These are phyloP conservation scores for Ciconia stormi DNA, from an alignment of 2,113 vertebrate species.

Conservation along the genomic window DNA sequence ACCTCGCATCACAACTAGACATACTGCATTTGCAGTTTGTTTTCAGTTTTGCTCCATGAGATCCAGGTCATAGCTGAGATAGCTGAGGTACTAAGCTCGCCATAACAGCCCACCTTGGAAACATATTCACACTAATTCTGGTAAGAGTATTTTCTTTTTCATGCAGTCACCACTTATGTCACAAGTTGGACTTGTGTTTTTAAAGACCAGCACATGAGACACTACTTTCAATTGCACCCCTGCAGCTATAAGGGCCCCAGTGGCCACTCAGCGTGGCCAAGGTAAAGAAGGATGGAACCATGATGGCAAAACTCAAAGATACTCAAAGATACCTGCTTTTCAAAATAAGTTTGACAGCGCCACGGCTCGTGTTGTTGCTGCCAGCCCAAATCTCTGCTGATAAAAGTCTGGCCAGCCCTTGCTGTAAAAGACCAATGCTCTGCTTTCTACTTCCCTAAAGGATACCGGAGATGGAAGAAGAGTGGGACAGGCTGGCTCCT, in stretches of 20 bases:
- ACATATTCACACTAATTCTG: not conserved
- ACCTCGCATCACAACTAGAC: not conserved
- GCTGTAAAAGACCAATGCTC: not conserved
- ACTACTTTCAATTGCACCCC: not conserved
- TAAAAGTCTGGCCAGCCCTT: not conserved
- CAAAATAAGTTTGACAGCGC: not conserved
- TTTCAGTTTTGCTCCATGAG: not conserved
- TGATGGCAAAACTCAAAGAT: not conserved
- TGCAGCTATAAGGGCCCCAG: not conserved
- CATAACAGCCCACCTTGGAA: not conserved
- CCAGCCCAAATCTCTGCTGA: not conserved
- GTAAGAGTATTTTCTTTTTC: not conserved
- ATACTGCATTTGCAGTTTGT: not conserved
- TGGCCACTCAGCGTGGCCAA: not conserved
- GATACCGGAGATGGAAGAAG: not conserved
- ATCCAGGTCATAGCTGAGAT: not conserved
- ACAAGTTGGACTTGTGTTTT: not conserved
- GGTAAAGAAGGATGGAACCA: not conserved
- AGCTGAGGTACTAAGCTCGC: not conserved
- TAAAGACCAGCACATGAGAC: not conserved
- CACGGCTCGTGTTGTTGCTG: fast-evolving
- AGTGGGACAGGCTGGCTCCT: not conserved
- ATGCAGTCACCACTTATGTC: not conserved
- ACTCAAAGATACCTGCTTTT: not conserved
- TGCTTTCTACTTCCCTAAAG: not conserved